A percentile compares a stretch with the other conserved stretches of the same genome.
These are phyloP conservation scores for Promerops cafer DNA, from an alignment of 2,113 vertebrate species.

Conservation along the genomic window DNA sequence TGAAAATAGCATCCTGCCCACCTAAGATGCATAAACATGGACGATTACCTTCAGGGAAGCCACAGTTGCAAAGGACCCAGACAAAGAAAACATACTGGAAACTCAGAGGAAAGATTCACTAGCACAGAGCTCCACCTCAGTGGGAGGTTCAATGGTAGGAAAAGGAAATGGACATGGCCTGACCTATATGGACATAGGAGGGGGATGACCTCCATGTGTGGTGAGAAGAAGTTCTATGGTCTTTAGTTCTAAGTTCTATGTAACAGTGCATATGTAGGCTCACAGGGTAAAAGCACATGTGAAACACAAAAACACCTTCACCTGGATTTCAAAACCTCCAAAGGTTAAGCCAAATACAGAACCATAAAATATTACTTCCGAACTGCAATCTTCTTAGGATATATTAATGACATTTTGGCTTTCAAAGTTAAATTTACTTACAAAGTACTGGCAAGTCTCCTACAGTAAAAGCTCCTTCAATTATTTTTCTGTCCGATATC, in stretches of 20 bases:
- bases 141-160: neutral
- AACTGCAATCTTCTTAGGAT: neutral
- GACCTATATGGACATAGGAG: neutral
- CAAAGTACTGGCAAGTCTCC: constrained; percentile 95
- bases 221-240: neutral
- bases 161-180: neutral
- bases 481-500: constrained; percentile 85
- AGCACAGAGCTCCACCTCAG: neutral
- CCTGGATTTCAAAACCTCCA: neutral
- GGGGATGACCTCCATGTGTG: neutral
- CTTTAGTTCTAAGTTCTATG: too few relatives aligned
- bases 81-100: neutral
- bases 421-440: constrained; percentile 70
- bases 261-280: neutral
- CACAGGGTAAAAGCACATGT: neutral
- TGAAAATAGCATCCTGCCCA: neutral
- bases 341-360: neutral
- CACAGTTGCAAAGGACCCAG: neutral
- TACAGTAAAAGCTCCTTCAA: constrained; percentile 84
- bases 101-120: neutral
- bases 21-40: neutral
- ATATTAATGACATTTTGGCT: neutral
- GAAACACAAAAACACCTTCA: neutral
- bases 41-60: neutral
- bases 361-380: neutral